Base-by-base conservation (phyloP, 2,797 vertebrate species). In the Pempheris klunzingeri region DNA sequence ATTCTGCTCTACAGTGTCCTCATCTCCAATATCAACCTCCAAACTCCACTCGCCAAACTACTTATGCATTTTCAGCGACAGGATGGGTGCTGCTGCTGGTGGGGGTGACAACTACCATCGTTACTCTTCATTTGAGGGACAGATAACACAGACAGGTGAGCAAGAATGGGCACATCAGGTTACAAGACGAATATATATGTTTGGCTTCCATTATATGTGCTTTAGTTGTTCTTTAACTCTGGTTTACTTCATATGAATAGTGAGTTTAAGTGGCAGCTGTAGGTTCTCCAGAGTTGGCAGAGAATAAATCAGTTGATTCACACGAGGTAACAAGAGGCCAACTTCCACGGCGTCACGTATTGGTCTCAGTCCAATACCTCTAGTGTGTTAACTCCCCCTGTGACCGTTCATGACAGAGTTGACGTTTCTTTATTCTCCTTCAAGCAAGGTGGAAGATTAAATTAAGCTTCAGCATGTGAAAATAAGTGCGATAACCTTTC, bases 11-110 rank as follows among this genome's bases (percentile, higher is more conserved):
- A 32, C 47, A 49, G 68, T 17, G 49, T 41, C 52, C 49, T 55
- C 26, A 49, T 77, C 72, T 72, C 73, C 39, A 64, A 55, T 44
- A 32, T 13, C 7, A 58, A 53, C 47, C 44, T 58, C 52, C 54
- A 69, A 79, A 32, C 49, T 46, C 9, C 13, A 32, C 6, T 6
- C 6, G 6, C 30, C 30, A n/a, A n/a, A n/a, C n/a, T n/a, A n/a
- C n/a, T 32, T 67, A 46, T 49, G 36, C 22, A 61, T 78, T 59
- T 74, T 66, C 28, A 49, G 58, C 11, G 44, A 52, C 64, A 64
- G 47, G 17, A 38, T 30, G 32, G n/a, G 55, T 28, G 32, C 36
- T 58, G 54, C 24, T 55, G 50, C 15, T 59, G 28, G 30, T 15
- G 39, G 68, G 50, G 38, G 15, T 52, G 43, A 66, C 43, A 60